Percentiles rank a stretch among this genome's conserved stretches.
Conservation (phyloP, 2,113 vertebrate species). For the Oryctolagus cuniculus region mOryCun1.1 NC_091447.1:55346501-55347000, state of each 20-base stretch:
- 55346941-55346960: no score
- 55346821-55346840: no score
- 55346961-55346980: no score
- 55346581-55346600: not conserved
- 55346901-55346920: no score
- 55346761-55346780: not conserved
- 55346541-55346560: not conserved
- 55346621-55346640: not conserved
- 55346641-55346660: fast-evolving
- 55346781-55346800: not conserved
- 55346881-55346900: not conserved
- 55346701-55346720: not conserved
- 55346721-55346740: not conserved
- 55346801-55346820: not conserved
- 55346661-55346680: not conserved
- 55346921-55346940: not conserved
- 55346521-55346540: no score
- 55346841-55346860: not conserved
- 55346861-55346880: not conserved
- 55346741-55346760: not conserved
- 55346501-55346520: no score
- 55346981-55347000: no score
- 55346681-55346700: not conserved
- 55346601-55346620: not conserved
- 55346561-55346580: not conserved